Evolutionary conservation across 2,113 vertebrate species (phyloP), one percentile per base, ranked within the genome.

Genomic region (Phylloscopus whistleri): DNA sequence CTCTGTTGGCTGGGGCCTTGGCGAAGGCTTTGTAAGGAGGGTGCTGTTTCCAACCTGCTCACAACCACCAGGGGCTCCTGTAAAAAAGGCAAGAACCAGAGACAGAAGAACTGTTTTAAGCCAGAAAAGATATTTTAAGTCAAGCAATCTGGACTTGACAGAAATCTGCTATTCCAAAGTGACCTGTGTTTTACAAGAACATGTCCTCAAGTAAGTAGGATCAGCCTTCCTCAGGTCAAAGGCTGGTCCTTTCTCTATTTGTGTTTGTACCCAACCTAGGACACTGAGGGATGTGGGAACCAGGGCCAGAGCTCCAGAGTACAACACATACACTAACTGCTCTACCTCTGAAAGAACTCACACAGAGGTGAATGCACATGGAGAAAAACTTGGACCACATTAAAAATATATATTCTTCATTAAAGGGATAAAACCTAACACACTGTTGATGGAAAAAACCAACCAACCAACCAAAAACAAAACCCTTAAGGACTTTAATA

Each of bases 251-350:
- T 53, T 66, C 79, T 52, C 69, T 4, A 2, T n/a, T 83, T 8
- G 1, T 46, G 17, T 64, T 87, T 76, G 17, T 31, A 49, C 17
- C 48, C 4, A 30, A 1, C 23, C 28, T 37, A 39, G 27, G 2
- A 1, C 18, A 53, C 12, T 0, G 0, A 66, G 22, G 28, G 27
- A 23, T 9, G 14, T 39, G 51, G 9, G 37, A 85, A 69, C 51
- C 22, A n/a, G 18, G 21, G 15, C 23, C 37, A 52, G 41, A 66
- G 17, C 33, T 74, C 52, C 48, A 19, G 21, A 20, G 16, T 51
- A 31, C 0, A 2, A 41, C 28, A 67, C 19, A 31, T 7, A 23
- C 23, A 21, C 39, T 43, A 67, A 60, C 55, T 77, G 43, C 43
- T 70, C 51, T 93, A 68, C 28, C 66, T 82, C 60, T 85, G 69